Conservation (phyloP, 2,888 invertebrate genomes). For the Dromius quadrimaculatus region DNA sequence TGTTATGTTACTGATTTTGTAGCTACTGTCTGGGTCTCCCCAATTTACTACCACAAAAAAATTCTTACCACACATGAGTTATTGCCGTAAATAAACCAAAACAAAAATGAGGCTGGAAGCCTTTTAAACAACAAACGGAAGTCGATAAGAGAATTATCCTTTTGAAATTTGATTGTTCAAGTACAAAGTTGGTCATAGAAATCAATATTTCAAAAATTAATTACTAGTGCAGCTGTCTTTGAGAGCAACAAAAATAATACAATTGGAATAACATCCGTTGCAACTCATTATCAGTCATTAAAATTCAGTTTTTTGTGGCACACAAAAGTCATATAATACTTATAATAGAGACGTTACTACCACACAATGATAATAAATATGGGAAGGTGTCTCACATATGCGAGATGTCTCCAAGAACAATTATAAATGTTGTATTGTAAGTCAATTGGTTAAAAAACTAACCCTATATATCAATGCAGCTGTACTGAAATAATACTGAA, state of each 20-base stretch:
- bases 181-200: too few species aligned
- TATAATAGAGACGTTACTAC: conserved; percentile 25
- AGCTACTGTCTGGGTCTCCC: conserved; percentile 18
- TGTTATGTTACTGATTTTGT: conserved; percentile 26
- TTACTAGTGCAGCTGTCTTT: conserved; percentile 27
- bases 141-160: too few species aligned
- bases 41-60: background rate
- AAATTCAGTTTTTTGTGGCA: conserved; percentile 37
- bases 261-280: conserved; percentile 35
- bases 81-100: too few species aligned
- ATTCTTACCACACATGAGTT: background rate
- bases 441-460: conserved; percentile 8
- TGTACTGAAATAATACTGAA: conserved; percentile 1
- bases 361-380: conserved; percentile 23
- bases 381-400: conserved; percentile 9
- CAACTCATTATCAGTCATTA: conserved; percentile 33
- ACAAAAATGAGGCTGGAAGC: too few species aligned
- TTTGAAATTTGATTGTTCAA: too few species aligned
- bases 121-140: background rate
- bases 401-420: conserved; percentile 4
- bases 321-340: too few species aligned
- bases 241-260: conserved; percentile 28
- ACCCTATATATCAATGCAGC: conserved; percentile 27
- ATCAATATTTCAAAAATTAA: conserved; percentile 16
- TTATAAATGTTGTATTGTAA: conserved; percentile 19